A percentile compares a stretch with the other conserved stretches of the same genome.
Evolutionary conservation across 2,797 vertebrate genomes (phyloP).

Genomic region (Enteromius mattozi): DNA sequence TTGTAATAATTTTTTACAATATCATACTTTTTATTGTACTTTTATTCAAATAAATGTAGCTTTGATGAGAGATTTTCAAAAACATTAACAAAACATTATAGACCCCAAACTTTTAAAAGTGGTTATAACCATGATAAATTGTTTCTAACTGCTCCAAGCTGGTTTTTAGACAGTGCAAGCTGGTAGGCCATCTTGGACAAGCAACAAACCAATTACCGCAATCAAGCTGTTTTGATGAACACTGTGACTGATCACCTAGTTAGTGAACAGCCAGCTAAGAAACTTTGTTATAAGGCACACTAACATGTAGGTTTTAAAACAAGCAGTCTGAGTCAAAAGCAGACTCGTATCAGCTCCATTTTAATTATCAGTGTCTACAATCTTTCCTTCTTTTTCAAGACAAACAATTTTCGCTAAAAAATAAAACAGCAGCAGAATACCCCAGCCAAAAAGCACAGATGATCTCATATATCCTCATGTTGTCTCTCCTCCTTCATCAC

Average conservation of each 20-base stretch:
- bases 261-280: background rate
- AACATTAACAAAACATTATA: background rate
- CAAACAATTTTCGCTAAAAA: background rate
- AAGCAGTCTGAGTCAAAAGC: background rate
- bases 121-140: background rate
- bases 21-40: background rate
- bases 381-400: background rate
- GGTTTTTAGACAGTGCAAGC: background rate
- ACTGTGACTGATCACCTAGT: background rate
- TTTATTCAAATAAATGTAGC: background rate
- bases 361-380: background rate
- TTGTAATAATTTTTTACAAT: background rate
- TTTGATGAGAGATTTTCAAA: background rate
- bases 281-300: background rate
- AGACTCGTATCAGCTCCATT: background rate
- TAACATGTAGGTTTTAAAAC: background rate
- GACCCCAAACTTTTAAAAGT: background rate
- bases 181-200: background rate
- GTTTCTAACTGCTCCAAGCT: background rate
- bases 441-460: background rate
- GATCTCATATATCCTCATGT: constrained; percentile 4
- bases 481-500: background rate
- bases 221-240: background rate
- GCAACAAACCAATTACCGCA: background rate
- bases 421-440: background rate